Evolutionary conservation across 2,113 vertebrate species (phyloP), one percentile per base, ranked within the genome.

Genomic region (Sminthopsis crassicaudata): DNA sequence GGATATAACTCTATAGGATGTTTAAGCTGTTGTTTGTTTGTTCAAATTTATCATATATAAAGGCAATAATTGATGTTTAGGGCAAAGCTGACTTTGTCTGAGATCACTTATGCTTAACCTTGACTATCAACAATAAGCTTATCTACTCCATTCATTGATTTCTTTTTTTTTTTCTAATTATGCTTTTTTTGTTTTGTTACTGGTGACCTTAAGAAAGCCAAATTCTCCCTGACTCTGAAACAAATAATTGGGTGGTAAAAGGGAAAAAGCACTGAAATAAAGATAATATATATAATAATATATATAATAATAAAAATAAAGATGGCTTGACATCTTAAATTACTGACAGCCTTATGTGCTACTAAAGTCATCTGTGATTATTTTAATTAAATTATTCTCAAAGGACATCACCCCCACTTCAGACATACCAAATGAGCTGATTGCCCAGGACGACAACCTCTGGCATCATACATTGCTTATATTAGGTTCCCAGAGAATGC

Each of bases 321-420:
- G n/a, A n/a, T 95, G 98, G 96, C 25, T 91, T 94, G 93, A 96
- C 91, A 91, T 96, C 93, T 90, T 95, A 90, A 97, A 96, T 97
- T 94, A 95, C 97, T 96, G 96, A 96, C 93, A 94, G 51, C 94
- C 97, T 93, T 95, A 91, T 92, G 60, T 95, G 84, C 76, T 97
- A 93, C 90, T 96, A 84, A 97, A 97, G 97, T 92, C 96, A 95
- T 93, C 92, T 94, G 94, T 46, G 91, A 95, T 96, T 94, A 94
- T 95, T 97, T 97, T 97, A 96, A 98, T 97, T 96, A 96, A 97
- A 98, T 97, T 97, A 97, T 97, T 97, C 52, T 93, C 93, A 96
- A 96, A 96, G 96, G 90, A 55, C 91, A 89, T 90, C 95, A 91
- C 94, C 97, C 98, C 96, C 95, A 93, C 96, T 97, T 97, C 94